Percentiles rank a stretch among this genome's conserved stretches.
Conservation (phyloP, 2,888 invertebrate genomes). For the Boloria euphrosyne region DNA sequence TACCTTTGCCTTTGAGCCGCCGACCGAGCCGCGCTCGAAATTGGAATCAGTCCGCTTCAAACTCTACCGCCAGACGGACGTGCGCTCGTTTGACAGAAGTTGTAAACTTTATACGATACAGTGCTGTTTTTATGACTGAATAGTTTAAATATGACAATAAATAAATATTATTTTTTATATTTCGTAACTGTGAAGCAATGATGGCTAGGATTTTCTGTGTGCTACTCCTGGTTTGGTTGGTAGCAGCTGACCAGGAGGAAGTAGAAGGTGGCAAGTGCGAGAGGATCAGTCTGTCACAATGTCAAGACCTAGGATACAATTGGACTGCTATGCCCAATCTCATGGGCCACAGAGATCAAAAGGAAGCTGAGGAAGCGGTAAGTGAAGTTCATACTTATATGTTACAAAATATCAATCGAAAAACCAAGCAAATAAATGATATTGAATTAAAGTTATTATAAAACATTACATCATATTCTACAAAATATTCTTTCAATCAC, state of each 20-base stretch:
- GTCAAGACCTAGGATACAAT: slow-evolving; percentile 92
- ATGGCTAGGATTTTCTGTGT: slow-evolving; percentile 73
- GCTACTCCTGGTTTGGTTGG: slow-evolving; percentile 60
- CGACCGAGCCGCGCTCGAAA: slow-evolving; percentile 48
- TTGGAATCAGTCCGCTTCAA: slow-evolving; percentile 65
- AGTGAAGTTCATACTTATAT: slow-evolving; percentile 49
- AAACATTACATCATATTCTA: too few relatives aligned
- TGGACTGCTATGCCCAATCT: slow-evolving; percentile 94
- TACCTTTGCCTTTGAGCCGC: slow-evolving; percentile 69
- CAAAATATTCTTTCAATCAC: too few relatives aligned
- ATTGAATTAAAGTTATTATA: neutral
- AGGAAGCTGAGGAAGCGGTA: slow-evolving; percentile 91
- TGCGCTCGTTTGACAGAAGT: slow-evolving; percentile 44
- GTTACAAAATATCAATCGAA: neutral
- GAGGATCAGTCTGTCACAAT: slow-evolving; percentile 89
- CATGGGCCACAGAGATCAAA: slow-evolving; percentile 90
- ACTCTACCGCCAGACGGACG: slow-evolving; percentile 50
- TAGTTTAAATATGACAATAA: slow-evolving; percentile 60
- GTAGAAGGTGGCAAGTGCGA: slow-evolving; percentile 86
- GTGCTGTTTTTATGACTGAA: slow-evolving; percentile 64
- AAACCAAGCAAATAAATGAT: neutral
- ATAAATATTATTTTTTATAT: slow-evolving; percentile 50
- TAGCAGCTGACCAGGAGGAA: slow-evolving; percentile 72
- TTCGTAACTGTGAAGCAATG: slow-evolving; percentile 53
- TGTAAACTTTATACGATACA: slow-evolving; percentile 64